Evolutionary conservation across 2,888 invertebrate species (phyloP), one percentile per base, ranked within the genome.

Genomic region (Amiota minor): DNA sequence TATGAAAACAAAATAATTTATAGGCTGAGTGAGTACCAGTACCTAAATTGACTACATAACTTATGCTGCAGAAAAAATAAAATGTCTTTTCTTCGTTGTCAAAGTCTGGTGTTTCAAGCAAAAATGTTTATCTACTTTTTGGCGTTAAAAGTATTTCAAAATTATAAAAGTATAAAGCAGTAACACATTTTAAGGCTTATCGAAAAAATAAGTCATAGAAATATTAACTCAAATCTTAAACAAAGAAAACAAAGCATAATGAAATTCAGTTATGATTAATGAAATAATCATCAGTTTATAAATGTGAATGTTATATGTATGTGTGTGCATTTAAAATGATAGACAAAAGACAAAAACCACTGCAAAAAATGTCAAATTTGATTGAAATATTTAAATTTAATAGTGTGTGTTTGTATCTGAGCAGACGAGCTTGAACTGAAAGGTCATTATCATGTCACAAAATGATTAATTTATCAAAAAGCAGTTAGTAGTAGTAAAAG

Each of bases 391-490:
- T n/a, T 53, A n/a, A 9, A 11, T 50, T 50, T 1, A 2, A 50
- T 1, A 50, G 2, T 50, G 6, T 23, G 23, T 23, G 23, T 23
- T 6, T 35, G 35, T 35, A 35, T 35, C 35, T 35, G 35, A 6
- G 35, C 2, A 35, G 23, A 20, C 8, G 59, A 55, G 55, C 23
- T 10, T 35, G n/a, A 45, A 62, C n/a, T 35, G 4, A 62, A 47
- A 65, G 65, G 65, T 46, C 49, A 65, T 49, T 65, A 65, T 65
- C 46, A 65, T 49, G 49, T 47, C 46, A 49, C 49, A 14, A 20
- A 35, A 49, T 65, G 65, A 49, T 65, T 49, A 49, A 65, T 65
- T 65, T 18, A 65, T 65, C 49, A 47, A 9, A 47, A 65, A 18
- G 65, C 65, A 65, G 14, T 49, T 18, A 49, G 35, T 35, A 23